Percentiles rank a stretch among this genome's conserved stretches.
phyloP scores from a whole-genome alignment of 2,797 vertebrate genomes.

The Sebastes nivosus region DNA sequence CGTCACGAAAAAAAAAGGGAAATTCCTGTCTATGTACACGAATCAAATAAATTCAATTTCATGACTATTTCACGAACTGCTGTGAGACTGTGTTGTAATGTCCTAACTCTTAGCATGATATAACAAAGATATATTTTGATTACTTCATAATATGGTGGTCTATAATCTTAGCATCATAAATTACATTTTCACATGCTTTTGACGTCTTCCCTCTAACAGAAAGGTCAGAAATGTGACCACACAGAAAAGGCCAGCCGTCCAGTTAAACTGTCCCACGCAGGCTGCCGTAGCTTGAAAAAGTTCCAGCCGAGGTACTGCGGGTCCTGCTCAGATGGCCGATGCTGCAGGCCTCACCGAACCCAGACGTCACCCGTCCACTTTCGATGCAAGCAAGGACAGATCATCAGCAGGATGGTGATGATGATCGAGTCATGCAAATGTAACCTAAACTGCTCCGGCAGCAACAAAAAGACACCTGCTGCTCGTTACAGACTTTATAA shows the following conservation, averaged over 20 bases:
- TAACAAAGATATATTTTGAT: neutral
- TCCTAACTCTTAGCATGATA: neutral
- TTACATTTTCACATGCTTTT: neutral
- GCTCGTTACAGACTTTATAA: conserved; percentile 83
- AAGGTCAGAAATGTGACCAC: conserved; percentile 86
- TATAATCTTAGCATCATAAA: neutral
- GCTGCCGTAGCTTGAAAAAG: conserved; percentile 88
- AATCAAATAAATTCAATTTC: too few species aligned
- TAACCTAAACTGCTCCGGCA: conserved; percentile 79
- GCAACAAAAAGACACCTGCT: conserved; percentile 69
- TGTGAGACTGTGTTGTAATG: too few species aligned
- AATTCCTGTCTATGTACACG: too few species aligned
- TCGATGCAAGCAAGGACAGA: conserved; percentile 85
- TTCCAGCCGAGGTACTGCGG: conserved; percentile 88
- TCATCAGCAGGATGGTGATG: conserved; percentile 87
- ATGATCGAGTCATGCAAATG: conserved; percentile 91
- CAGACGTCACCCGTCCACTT: conserved; percentile 86
- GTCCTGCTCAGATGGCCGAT: conserved; percentile 86
- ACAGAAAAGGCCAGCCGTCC: conserved; percentile 80
- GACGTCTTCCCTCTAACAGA: conserved; percentile 74
- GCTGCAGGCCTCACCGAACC: conserved; percentile 88
- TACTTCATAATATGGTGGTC: neutral
- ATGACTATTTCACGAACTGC: too few species aligned
- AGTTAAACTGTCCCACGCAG: conserved; percentile 80
- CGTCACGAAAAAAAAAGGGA: too few species aligned